These are phyloP conservation scores for Tridacna crocea DNA, from an alignment of 2,888 invertebrate genomes.

Conservation along the genomic window DNA sequence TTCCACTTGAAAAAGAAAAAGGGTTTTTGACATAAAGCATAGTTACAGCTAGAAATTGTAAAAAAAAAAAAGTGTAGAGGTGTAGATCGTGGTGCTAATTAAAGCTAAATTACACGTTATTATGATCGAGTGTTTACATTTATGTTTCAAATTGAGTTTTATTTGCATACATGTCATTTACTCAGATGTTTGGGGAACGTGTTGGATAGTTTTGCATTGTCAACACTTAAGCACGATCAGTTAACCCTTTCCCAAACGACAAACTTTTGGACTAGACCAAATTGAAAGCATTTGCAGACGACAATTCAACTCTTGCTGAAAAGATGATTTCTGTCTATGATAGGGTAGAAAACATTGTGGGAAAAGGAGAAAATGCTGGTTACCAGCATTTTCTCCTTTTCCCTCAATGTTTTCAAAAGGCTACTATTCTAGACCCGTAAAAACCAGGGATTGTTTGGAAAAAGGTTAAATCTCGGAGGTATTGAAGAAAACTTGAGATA, in stretches of 20 bases:
- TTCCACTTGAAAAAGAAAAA: too few species aligned
- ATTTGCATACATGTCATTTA: background rate
- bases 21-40: too few species aligned
- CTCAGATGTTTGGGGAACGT: background rate
- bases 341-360: background rate
- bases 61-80: background rate
- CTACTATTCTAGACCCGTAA: too few species aligned
- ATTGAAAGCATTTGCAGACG: too few species aligned
- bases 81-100: background rate
- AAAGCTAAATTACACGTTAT: background rate
- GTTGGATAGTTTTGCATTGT: background rate
- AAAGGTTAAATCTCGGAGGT: too few species aligned
- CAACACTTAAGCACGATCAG: background rate
- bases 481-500: too few species aligned
- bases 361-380: background rate
- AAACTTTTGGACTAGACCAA: too few species aligned
- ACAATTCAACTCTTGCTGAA: too few species aligned
- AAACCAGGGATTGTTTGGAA: too few species aligned
- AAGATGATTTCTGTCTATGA: too few species aligned
- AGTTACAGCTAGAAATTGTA: too few species aligned
- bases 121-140: conserved; percentile 6
- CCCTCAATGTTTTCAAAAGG: too few species aligned
- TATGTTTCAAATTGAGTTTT: background rate
- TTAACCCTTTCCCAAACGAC: background rate
- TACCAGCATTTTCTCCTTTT: background rate